Evolutionary conservation across 2,113 vertebrate genomes (phyloP), one percentile per base, ranked within the genome.

Genomic region (Mirounga angustirostris): DNA sequence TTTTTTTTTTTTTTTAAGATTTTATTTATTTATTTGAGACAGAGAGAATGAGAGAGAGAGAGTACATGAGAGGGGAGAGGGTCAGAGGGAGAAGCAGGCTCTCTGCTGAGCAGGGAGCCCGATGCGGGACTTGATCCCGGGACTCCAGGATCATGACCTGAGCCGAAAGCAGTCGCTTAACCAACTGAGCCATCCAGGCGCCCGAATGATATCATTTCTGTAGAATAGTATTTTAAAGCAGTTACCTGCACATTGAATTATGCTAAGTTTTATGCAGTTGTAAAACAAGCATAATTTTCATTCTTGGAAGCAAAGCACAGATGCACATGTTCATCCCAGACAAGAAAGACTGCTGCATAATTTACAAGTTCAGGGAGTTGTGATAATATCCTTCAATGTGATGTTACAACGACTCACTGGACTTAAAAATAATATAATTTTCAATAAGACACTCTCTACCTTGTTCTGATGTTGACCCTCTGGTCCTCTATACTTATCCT

Each of bases 281-380:
- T 63, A 93, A 93, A 91, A 74, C 3, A 73, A 85, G 33, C 78
- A 94, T 82, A 71, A 92, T 86, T 93, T 89, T 33, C 8, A 36
- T 73, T 92, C 54, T 87, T 91, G 59, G 63, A 95, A 94, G 40
- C 30, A 94, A 91, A 87, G 50, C 30, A 94, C 7, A 85, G 67
- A 87, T 80, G 22, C 24, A 54, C 19, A 89, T 36, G 43, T 54
- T 61, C 43, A 76, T 87, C 28, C 26, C 9, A 59, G 56, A 63
- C 18, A 81, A 40, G 89, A 81, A 91, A 54, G 24, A 96, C 28
- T 91, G 19, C 4, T 82, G 46, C 10, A 43, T 15, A 78, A 91
- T 93, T 92, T 74, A 90, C 22, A 85, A n/a, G 26, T 65, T 89
- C 78, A 89, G 13, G 71, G 36, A 89, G 54, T 89, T 89, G 24